Conservation (phyloP, 2,888 invertebrate genomes). For the Gymnocheta viridis region DNA sequence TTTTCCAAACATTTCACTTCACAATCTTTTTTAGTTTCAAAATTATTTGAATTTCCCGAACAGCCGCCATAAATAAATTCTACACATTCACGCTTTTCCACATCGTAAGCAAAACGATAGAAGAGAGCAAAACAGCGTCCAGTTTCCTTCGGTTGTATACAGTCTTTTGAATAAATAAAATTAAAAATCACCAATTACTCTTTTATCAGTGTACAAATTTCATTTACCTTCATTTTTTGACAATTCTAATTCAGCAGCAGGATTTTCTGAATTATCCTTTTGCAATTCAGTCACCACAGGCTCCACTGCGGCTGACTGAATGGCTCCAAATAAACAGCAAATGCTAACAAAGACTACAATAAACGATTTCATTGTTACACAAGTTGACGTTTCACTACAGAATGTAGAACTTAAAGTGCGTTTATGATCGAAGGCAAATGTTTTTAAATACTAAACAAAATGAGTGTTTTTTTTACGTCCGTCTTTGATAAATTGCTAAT, state of each 20-base stretch:
- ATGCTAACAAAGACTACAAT: constrained; percentile 20
- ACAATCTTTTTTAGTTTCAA: constrained; percentile 86
- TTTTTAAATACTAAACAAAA: constrained; percentile 49
- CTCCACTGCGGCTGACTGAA: constrained; percentile 63
- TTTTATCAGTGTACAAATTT: not conserved
- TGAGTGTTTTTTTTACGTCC: not conserved
- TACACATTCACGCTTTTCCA: constrained; percentile 83
- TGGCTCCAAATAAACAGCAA: constrained; percentile 46
- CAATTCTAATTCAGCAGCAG: constrained; percentile 9
- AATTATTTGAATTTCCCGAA: constrained; percentile 91
- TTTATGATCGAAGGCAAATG: not conserved
- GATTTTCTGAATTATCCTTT: constrained; percentile 23
- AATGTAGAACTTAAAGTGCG: constrained; percentile 38
- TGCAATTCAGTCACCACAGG: constrained; percentile 43
- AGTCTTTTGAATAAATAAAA: constrained; percentile 76
- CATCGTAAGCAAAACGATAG: constrained; percentile 77
- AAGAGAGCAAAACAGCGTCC: constrained; percentile 88
- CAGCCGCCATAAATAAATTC: constrained; percentile 90
- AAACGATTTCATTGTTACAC: constrained; percentile 52
- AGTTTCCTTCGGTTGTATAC: constrained; percentile 85
- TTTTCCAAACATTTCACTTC: constrained; percentile 82
- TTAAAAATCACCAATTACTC: not conserved
- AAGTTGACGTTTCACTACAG: constrained; percentile 7
- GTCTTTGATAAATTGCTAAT: constrained; percentile 41
- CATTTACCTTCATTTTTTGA: constrained; percentile 57